Conservation (phyloP, 1,140 invertebrate genomes). For the Cheumatopsyche charites region DNA sequence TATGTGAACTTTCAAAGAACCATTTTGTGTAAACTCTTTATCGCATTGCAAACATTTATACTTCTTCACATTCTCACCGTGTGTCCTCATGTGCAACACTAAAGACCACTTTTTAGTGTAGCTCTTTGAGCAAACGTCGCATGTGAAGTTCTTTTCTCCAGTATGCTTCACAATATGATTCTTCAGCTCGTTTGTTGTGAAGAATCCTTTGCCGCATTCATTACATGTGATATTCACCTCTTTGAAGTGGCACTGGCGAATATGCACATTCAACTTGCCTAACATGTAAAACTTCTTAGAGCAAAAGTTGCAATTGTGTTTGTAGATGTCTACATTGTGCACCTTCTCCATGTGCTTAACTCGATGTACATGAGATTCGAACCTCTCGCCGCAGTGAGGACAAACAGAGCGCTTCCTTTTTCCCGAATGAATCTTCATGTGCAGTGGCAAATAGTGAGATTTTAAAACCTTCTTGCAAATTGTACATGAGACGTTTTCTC, state of each 20-base stretch:
- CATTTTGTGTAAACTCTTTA: no score
- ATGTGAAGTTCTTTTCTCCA: constrained; percentile 60
- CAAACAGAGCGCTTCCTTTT: constrained; percentile 46
- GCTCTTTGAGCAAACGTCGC: constrained; percentile 59
- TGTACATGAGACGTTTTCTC: background rate
- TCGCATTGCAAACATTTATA: no score
- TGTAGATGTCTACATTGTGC: constrained; percentile 52
- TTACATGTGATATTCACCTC: constrained; percentile 54
- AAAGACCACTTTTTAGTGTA: constrained; percentile 55
- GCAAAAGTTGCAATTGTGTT: constrained; percentile 56
- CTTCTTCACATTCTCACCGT: no score
- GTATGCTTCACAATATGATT: constrained; percentile 62
- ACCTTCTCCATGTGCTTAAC: constrained; percentile 56
- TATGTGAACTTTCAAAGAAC: no score
- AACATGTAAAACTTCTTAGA: constrained; percentile 53
- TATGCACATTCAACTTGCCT: constrained; percentile 53
- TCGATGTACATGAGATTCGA: constrained; percentile 58
- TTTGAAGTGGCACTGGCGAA: constrained; percentile 54
- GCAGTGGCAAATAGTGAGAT: constrained; percentile 17
- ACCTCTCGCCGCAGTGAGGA: constrained; percentile 59
- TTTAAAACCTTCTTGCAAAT: no score
- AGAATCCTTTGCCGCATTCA: constrained; percentile 55
- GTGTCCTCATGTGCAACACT: constrained; percentile 81
- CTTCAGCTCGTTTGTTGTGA: constrained; percentile 53
- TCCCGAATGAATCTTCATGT: constrained; percentile 26